phyloP scores from a whole-genome alignment of 2,113 vertebrate species.

The Callithrix jacchus region DNA sequence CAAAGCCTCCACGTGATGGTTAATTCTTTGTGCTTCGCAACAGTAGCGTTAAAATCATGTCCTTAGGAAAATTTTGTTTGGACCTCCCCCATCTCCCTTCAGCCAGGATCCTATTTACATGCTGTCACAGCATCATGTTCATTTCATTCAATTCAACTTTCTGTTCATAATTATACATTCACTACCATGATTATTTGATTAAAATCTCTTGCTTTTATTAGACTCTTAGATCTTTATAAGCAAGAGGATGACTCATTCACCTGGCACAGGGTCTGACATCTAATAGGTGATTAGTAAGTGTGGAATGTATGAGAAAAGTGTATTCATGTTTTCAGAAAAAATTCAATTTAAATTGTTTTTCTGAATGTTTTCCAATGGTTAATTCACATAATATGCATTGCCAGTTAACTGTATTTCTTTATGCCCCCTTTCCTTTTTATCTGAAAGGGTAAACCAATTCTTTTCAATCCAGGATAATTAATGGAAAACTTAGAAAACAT shows the following conservation, averaged over 20 bases:
- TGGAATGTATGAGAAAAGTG: neutral
- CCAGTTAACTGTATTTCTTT: neutral
- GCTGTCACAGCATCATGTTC: neutral
- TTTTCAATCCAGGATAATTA: constrained; percentile 18
- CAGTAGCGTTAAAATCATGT: neutral
- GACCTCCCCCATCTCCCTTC: neutral
- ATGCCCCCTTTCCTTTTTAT: neutral
- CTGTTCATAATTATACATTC: neutral
- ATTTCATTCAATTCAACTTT: neutral
- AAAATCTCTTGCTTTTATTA: neutral
- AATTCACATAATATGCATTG: neutral
- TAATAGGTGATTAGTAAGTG: neutral
- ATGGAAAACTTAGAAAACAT: neutral
- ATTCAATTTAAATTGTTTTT: neutral
- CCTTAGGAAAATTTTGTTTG: neutral
- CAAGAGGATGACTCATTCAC: neutral
- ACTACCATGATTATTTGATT: neutral
- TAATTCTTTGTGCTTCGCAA: neutral
- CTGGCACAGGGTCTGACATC: neutral
- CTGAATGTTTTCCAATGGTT: neutral
- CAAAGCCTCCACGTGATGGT: neutral
- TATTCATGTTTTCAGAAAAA: neutral
- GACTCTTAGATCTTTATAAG: neutral
- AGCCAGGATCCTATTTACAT: neutral
- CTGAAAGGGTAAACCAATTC: neutral